phyloP scores from a whole-genome alignment of 2,113 vertebrate genomes.

The Sphyrna mokarran region DNA sequence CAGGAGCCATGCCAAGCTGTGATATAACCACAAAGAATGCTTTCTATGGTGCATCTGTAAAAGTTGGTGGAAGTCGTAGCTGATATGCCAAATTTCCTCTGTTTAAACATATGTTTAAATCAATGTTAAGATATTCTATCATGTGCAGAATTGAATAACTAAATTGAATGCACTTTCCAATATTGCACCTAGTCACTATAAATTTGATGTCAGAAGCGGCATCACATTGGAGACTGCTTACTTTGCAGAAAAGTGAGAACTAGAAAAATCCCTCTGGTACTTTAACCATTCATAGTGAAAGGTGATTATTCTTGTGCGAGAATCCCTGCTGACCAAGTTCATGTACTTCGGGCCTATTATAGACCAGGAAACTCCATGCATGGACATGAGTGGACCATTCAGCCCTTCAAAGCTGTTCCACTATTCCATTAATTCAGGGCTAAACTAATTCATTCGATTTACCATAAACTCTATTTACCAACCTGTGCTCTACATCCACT shows the following conservation, averaged over 20 bases:
- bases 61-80: no score
- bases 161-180: background rate
- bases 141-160: background rate
- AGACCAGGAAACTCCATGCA: background rate
- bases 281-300: background rate
- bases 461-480: background rate
- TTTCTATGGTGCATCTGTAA: no score
- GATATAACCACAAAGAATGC: no score
- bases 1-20: no score
- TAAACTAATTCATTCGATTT: background rate
- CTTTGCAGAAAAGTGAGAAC: background rate
- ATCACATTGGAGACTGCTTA: background rate
- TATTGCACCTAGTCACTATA: background rate
- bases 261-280: background rate
- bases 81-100: no score
- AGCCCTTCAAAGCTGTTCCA: background rate
- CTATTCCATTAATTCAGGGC: background rate
- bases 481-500: background rate
- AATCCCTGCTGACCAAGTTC: background rate
- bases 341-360: no score
- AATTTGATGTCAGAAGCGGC: background rate
- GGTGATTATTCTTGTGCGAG: background rate
- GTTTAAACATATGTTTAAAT: background rate
- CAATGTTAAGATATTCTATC: background rate
- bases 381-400: background rate